Evolutionary conservation across 2,888 invertebrate genomes (phyloP), one percentile per base, ranked within the genome.

Genomic region (Fragum sueziense): DNA sequence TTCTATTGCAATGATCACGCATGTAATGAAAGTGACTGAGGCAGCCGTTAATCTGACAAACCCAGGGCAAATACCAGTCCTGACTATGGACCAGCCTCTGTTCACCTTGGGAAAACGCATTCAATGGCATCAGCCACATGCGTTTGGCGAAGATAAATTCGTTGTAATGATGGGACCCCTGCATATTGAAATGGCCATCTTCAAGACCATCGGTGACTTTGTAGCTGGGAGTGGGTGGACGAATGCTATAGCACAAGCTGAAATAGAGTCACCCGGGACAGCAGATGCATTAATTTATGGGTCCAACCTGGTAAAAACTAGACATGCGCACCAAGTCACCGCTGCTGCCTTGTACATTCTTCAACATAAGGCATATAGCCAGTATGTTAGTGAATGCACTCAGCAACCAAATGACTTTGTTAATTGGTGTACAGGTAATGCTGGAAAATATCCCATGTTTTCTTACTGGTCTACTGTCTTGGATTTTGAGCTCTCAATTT

Each of bases 111-210:
- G 84, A 27, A 91, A 90, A 51, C 80, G 86, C 34, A 81, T 88
- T 1, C 90, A 91, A 78, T 89, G 89, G 89, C 59, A 75, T 4
- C 88, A 82, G 79, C 90, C 87, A 22, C 76, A 89, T 2, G 20
- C 37, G 17, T 83, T 85, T 78, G 88, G 89, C 3, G 88, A 90
- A 70, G 79, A 87, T 17, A 78, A 82, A 31, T 78, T 85, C 67
- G 81, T 90, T 9, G 76, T 90, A 2, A 85, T 90, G 85, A 78
- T 54, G 67, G 90, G 89, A 11, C 89, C 89, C 34, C 79, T 91
- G 52, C 90, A 91, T 72, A 89, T 87, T 59, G 90, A 91, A 68
- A 87, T 89, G 84, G 88, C 88, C 11, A 76, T 82, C 20, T 70
- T 89, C 71, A 87, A 82, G 61, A 73, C 84, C 1, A 47, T 89